Conservation (phyloP, 2,888 invertebrate genomes). For the Mythimna loreyi region DNA sequence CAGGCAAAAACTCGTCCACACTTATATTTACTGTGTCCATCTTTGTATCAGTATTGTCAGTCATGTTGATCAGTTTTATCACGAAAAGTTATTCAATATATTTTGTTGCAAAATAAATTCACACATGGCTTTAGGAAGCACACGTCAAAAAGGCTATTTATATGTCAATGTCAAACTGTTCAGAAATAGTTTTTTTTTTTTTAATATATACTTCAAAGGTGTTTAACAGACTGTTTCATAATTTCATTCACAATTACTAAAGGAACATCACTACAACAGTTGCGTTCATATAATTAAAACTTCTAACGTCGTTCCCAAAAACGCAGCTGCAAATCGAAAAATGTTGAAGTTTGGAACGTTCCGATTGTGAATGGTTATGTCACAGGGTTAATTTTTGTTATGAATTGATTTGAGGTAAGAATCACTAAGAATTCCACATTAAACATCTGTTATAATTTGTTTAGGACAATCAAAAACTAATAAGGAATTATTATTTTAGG, state of each 20-base stretch:
- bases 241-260: not conserved
- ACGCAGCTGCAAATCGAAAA: not conserved
- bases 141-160: conserved; percentile 41
- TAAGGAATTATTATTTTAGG: conserved; percentile 61
- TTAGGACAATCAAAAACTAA: conserved; percentile 14
- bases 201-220: not conserved
- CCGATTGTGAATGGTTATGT: conserved; percentile 79
- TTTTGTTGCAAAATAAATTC: conserved; percentile 56
- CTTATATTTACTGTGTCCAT: conserved; percentile 90
- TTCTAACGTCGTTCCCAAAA: not conserved
- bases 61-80: conserved; percentile 30
- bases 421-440: conserved; percentile 66
- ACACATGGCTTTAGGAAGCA: conserved; percentile 62
- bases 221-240: not conserved
- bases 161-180: too few species aligned
- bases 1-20: conserved; percentile 88
- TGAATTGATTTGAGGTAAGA: conserved; percentile 82
- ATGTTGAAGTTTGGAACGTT: conserved; percentile 59
- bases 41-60: conserved; percentile 56
- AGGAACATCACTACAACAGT: not conserved
- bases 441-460: not conserved
- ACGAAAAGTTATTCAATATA: conserved; percentile 14
- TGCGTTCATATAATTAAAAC: not conserved
- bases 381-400: conserved; percentile 80
- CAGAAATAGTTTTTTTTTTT: not conserved